A percentile compares a stretch with the other conserved stretches of the same genome.
These are phyloP conservation scores for Rana temporaria DNA, from an alignment of 2,113 vertebrate species.

Conservation along the genomic window DNA sequence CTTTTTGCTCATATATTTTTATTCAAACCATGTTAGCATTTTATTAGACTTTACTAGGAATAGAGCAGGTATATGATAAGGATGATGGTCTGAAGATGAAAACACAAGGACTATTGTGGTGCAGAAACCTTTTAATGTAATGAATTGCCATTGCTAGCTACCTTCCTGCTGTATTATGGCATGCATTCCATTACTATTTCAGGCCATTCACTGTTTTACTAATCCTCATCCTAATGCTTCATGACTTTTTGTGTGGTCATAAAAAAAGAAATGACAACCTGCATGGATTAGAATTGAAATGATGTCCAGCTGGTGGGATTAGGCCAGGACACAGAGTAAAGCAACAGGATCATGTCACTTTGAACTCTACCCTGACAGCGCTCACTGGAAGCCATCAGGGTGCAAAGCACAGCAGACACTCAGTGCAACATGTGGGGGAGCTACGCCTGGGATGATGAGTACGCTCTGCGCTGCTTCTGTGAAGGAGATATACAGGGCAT, in stretches of 20 bases:
- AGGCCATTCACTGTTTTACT: neutral
- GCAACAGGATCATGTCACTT: neutral
- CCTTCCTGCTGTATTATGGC: neutral
- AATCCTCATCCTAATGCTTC: conserved; percentile 7
- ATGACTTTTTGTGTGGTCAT: neutral
- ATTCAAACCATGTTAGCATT: too few species aligned
- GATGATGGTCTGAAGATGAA: too few species aligned
- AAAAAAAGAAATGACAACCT: conserved; percentile 46
- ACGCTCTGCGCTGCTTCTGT: conserved; percentile 58
- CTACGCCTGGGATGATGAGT: conserved; percentile 50
- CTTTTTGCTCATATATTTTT: too few species aligned
- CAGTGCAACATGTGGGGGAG: conserved; percentile 16
- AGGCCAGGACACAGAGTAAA: neutral
- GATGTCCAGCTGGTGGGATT: conserved; percentile 22
- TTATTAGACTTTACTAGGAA: too few species aligned
- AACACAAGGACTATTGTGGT: too few species aligned
- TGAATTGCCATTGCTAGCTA: too few species aligned
- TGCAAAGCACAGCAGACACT: neutral
- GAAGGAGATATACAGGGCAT: conserved; percentile 33
- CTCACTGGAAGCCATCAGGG: neutral
- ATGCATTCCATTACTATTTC: neutral
- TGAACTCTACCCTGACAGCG: neutral
- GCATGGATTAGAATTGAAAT: conserved; percentile 22
- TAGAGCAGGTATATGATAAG: too few species aligned
- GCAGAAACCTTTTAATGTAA: too few species aligned